phyloP scores from a whole-genome alignment of 2,797 vertebrate species.

The Brotula barbata region DNA sequence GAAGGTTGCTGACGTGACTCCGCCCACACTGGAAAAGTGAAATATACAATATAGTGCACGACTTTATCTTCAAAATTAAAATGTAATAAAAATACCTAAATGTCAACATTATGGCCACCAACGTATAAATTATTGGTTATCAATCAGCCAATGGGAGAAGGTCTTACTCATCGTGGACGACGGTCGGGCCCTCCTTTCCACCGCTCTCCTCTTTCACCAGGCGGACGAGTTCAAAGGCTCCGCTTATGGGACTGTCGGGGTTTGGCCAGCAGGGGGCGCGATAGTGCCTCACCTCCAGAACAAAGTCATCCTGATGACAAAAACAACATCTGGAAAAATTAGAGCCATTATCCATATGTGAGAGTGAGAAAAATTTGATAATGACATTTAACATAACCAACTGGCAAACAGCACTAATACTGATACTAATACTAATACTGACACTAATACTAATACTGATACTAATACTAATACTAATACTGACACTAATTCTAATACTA shows the following conservation, averaged over 20 bases:
- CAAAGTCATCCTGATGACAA: slow-evolving; percentile 87
- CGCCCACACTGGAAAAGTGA: slow-evolving; percentile 81
- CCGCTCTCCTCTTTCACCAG: slow-evolving; percentile 84
- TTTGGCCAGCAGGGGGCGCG: slow-evolving; percentile 92
- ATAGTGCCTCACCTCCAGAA: slow-evolving; percentile 93
- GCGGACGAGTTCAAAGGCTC: slow-evolving; percentile 90
- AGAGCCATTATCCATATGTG: too few species aligned
- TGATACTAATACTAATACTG: too few species aligned
- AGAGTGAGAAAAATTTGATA: background rate
- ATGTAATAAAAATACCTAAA: background rate
- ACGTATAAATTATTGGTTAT: too few species aligned
- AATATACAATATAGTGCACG: background rate
- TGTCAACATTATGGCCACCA: background rate
- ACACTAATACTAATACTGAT: too few species aligned
- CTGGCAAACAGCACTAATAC: too few species aligned
- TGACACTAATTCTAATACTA: too few species aligned
- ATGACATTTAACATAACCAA: too few species aligned
- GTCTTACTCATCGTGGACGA: slow-evolving; percentile 92
- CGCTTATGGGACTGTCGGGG: slow-evolving; percentile 92
- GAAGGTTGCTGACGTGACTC: slow-evolving; percentile 91
- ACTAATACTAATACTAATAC: too few species aligned
- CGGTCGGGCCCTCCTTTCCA: slow-evolving; percentile 83
- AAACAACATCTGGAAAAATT: background rate
- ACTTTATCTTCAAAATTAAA: background rate
- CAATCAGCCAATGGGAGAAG: background rate